These are phyloP conservation scores for Ganaspis brasiliensis DNA, from an alignment of 2,888 invertebrate species.

Conservation along the genomic window DNA sequence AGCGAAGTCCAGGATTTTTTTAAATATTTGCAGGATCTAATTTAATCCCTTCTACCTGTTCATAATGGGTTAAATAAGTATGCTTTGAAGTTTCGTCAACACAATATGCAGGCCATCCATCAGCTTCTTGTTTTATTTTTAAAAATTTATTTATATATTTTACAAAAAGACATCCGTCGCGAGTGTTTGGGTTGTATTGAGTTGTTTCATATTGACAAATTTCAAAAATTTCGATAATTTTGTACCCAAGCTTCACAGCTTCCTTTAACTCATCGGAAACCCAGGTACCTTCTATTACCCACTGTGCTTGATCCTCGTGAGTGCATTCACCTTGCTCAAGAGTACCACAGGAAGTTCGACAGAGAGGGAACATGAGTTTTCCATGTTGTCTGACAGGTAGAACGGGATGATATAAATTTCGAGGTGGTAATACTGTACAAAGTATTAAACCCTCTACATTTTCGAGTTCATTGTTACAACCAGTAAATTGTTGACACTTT, in stretches of 20 bases:
- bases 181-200: slow-evolving; percentile 58
- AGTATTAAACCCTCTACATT: not conserved
- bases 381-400: slow-evolving; percentile 66
- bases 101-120: slow-evolving; percentile 42
- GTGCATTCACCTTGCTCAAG: slow-evolving; percentile 65
- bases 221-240: slow-evolving; percentile 68
- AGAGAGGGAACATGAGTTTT: slow-evolving; percentile 74
- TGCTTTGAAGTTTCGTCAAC: slow-evolving; percentile 4
- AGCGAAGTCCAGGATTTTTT: slow-evolving; percentile 40
- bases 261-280: slow-evolving; percentile 72
- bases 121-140: slow-evolving; percentile 50
- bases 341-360: slow-evolving; percentile 69
- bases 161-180: slow-evolving; percentile 50
- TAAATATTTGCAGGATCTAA: slow-evolving; percentile 6
- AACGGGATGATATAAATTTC: slow-evolving; percentile 68
- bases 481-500: not conserved
- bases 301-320: slow-evolving; percentile 65
- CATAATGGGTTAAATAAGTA: not conserved
- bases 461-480: too few species aligned
- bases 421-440: not conserved
- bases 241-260: slow-evolving; percentile 71
- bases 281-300: slow-evolving; percentile 71
- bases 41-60: not conserved
- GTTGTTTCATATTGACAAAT: slow-evolving; percentile 72
- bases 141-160: slow-evolving; percentile 54